Percentiles rank a stretch among this genome's conserved stretches.
These are phyloP conservation scores for Nansenia antarctica DNA, from an alignment of 2,113 vertebrate genomes.

Conservation along the genomic window DNA sequence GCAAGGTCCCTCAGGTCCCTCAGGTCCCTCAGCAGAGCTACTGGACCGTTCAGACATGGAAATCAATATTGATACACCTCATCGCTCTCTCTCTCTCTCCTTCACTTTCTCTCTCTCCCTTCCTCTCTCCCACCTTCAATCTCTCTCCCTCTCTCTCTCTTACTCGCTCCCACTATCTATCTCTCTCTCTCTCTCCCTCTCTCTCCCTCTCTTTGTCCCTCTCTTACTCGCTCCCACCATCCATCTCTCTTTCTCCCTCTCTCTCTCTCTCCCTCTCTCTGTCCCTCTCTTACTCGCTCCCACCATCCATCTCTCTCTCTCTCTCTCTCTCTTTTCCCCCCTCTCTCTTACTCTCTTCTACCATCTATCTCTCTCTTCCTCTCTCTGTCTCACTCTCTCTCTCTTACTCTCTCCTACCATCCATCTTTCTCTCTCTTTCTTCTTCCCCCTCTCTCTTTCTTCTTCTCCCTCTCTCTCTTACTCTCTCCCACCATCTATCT, in stretches of 20 bases:
- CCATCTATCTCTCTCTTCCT: not conserved
- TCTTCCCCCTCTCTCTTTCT: not conserved
- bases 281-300: too few relatives aligned
- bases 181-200: not conserved
- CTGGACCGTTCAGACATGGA: not conserved
- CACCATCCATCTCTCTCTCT: not conserved
- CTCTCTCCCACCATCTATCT: not conserved
- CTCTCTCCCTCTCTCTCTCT: not conserved
- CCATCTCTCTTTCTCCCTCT: not conserved
- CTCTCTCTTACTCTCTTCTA: too few relatives aligned
- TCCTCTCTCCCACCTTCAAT: not conserved
- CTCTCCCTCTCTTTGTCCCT: too few relatives aligned
- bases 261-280: too few relatives aligned
- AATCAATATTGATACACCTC: constrained; percentile 20
- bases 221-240: not conserved
- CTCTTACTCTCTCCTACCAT: not conserved
- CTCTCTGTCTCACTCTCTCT: not conserved
- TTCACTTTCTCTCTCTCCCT: not conserved
- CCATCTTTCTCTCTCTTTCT: not conserved
- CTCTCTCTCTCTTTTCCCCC: too few relatives aligned
- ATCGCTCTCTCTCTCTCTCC: not conserved
- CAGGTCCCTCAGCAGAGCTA: not conserved
- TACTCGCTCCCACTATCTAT: too few relatives aligned
- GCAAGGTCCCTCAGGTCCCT: too few relatives aligned
- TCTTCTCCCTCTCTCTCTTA: not conserved